Conservation (phyloP, 2,797 vertebrate species). For the Cossypha heuglini region DNA sequence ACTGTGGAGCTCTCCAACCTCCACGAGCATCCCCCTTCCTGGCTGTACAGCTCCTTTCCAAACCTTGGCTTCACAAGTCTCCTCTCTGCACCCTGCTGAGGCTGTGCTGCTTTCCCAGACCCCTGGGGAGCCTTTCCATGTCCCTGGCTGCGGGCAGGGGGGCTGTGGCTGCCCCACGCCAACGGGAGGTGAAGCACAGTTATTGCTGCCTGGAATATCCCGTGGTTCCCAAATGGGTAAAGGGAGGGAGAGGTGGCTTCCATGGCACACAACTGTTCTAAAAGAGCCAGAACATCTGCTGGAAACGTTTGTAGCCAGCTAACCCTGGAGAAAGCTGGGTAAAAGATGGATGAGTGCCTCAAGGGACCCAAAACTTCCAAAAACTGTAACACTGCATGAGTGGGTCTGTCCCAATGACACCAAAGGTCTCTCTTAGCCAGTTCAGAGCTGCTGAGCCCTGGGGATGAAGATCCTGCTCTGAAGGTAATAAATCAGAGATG, state of each 20-base stretch:
- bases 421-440: background rate
- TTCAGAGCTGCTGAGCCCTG: background rate
- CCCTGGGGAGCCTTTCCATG: background rate
- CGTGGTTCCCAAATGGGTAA: fast-evolving
- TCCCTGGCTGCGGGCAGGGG: background rate
- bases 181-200: fast-evolving
- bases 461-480: background rate
- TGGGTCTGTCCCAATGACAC: background rate
- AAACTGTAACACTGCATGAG: background rate
- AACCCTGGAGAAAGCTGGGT: background rate
- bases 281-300: background rate
- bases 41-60: background rate
- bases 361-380: background rate
- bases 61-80: background rate
- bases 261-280: background rate
- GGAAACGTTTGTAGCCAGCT: background rate
- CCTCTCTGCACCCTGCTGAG: background rate
- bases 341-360: background rate
- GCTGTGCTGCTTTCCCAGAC: background rate
- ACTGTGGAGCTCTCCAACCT: background rate
- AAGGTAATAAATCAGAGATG: slow-evolving; percentile 20
- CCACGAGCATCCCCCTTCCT: fast-evolving
- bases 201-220: background rate
- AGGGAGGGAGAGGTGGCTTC: background rate
- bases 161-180: fast-evolving